These are phyloP conservation scores for Cosmopolites sordidus DNA, from an alignment of 2,888 invertebrate species.

Conservation along the genomic window DNA sequence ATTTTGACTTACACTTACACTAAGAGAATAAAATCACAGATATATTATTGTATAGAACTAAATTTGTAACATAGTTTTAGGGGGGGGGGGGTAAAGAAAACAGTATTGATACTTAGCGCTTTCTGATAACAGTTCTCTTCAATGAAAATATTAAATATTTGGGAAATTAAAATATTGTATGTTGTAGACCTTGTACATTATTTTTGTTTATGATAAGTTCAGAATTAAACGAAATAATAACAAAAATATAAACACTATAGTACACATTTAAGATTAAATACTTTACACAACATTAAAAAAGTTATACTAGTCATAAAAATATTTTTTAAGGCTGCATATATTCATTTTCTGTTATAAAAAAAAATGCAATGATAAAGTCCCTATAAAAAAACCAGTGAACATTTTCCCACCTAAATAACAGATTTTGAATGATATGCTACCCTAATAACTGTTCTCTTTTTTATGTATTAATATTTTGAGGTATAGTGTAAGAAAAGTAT, in stretches of 20 bases:
- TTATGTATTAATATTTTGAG: not conserved
- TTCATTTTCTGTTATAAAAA: slow-evolving; percentile 6
- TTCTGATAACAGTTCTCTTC: no score
- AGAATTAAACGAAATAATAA: slow-evolving; percentile 3
- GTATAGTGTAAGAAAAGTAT: not conserved
- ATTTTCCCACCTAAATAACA: not conserved
- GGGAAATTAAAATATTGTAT: no score
- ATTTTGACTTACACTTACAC: slow-evolving; percentile 25
- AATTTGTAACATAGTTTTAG: slow-evolving; percentile 24
- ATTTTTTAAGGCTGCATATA: slow-evolving; percentile 8
- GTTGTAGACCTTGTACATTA: no score
- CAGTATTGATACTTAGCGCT: no score
- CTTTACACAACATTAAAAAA: slow-evolving; percentile 15
- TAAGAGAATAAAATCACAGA: slow-evolving; percentile 48
- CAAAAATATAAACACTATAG: slow-evolving; percentile 24
- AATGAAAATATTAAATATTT: no score
- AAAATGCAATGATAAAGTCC: not conserved
- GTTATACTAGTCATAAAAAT: slow-evolving; percentile 14
- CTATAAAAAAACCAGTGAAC: not conserved
- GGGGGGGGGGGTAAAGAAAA: no score
- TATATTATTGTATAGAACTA: slow-evolving; percentile 45
- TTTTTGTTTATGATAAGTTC: no score
- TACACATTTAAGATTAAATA: slow-evolving; percentile 7
- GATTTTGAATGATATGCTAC: slow-evolving; percentile 1
- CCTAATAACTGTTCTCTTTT: not conserved